A percentile compares a stretch with the other conserved stretches of the same genome.
phyloP scores from a whole-genome alignment of 2,113 vertebrate species.

The Castor canadensis region DNA sequence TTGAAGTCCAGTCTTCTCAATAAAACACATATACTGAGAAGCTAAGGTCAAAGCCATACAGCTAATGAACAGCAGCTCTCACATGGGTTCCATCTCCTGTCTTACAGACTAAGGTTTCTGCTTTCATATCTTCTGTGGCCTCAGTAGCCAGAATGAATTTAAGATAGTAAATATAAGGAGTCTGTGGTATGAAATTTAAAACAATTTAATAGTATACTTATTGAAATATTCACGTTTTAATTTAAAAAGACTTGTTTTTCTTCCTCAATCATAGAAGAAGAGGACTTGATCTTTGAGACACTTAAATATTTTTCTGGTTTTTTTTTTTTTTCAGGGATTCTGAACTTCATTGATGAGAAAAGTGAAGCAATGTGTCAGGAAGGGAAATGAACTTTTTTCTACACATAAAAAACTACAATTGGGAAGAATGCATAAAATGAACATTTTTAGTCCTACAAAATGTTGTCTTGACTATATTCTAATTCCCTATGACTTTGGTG shows the following conservation, averaged over 20 bases:
- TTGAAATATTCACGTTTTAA: neutral
- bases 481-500: neutral
- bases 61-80: rapidly evolving
- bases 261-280: neutral
- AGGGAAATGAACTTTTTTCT: neutral
- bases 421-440: neutral
- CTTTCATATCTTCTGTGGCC: neutral
- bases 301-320: neutral
- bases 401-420: neutral
- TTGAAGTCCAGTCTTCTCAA: neutral
- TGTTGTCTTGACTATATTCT: neutral
- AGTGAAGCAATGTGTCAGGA: neutral
- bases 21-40: neutral
- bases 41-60: neutral
- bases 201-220: neutral
- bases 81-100: neutral
- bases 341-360: neutral
- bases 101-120: neutral
- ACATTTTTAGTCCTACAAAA: neutral
- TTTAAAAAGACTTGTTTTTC: neutral
- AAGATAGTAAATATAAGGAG: neutral
- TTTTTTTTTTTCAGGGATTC: neutral
- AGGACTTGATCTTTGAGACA: neutral
- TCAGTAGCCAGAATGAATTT: neutral
- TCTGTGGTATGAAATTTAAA: neutral